Percentiles rank a stretch among this genome's conserved stretches.
Evolutionary conservation across 2,113 vertebrate genomes (phyloP).

Genomic region (Solea senegalensis): DNA sequence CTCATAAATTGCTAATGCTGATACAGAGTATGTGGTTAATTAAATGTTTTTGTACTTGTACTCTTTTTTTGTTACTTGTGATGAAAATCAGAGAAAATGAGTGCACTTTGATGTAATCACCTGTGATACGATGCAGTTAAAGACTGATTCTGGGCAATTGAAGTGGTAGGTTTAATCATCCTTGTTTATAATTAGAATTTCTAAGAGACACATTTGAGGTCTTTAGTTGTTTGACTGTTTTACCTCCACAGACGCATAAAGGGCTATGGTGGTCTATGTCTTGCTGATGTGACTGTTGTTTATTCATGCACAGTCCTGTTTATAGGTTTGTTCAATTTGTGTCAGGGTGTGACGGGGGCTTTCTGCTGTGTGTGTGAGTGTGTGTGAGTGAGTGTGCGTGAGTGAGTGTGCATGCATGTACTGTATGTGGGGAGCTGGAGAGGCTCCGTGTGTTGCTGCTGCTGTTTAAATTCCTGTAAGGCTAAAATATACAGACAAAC

Average conservation of each 20-base stretch:
- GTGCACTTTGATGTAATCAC: background rate
- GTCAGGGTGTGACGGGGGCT: conserved; percentile 47
- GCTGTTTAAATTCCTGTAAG: background rate
- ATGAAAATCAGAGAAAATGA: background rate
- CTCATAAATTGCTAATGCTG: background rate
- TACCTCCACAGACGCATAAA: conserved; percentile 46
- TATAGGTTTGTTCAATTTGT: conserved; percentile 52
- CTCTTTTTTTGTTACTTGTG: background rate
- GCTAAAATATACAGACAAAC: background rate
- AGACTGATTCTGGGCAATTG: background rate
- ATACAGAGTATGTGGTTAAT: background rate
- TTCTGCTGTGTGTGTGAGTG: conserved; percentile 32
- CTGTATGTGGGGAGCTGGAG: background rate
- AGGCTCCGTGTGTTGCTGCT: conserved; percentile 1
- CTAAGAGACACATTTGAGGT: background rate
- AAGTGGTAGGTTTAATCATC: background rate
- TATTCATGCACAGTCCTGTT: conserved; percentile 22
- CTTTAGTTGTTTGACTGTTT: conserved; percentile 22
- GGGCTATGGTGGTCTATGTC: conserved; percentile 31
- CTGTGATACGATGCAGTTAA: background rate
- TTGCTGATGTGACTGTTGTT: conserved; percentile 5
- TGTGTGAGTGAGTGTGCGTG: conserved; percentile 19
- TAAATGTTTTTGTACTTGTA: background rate
- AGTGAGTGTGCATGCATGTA: background rate
- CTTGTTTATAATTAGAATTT: background rate